Conservation (phyloP, 1,140 invertebrate species). For the Aphis gossypii region DNA sequence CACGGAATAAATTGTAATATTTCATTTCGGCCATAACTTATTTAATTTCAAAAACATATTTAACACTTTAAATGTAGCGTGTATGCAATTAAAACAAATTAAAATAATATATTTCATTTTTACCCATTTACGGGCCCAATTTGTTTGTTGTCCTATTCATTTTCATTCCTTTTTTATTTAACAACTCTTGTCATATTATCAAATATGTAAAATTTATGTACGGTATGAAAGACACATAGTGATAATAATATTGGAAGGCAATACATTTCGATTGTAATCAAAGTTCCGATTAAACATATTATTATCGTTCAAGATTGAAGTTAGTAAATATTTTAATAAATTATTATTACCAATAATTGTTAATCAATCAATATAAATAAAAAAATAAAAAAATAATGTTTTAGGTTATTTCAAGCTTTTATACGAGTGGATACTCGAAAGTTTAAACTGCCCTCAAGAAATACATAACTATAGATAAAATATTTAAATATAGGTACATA, state of each 20-base stretch:
- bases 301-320: not conserved
- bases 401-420: not conserved
- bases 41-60: slow-evolving; percentile 38
- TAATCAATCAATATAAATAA: not conserved
- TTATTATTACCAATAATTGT: not conserved
- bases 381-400: not conserved
- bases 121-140: not conserved
- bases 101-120: slow-evolving; percentile 47
- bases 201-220: not conserved
- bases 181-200: not conserved
- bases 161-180: not conserved
- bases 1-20: slow-evolving; percentile 23
- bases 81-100: slow-evolving; percentile 34
- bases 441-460: not conserved
- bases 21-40: slow-evolving; percentile 38
- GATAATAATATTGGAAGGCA: not conserved
- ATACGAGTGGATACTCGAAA: not conserved
- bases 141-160: not conserved
- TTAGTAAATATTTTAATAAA: not conserved
- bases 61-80: slow-evolving; percentile 48
- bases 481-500: not conserved
- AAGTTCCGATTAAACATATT: not conserved
- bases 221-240: not conserved
- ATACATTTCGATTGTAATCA: not conserved
- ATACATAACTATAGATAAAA: not conserved